Base-by-base conservation (phyloP, 2,888 invertebrate genomes). In the Leptinotarsa haldemani region DNA sequence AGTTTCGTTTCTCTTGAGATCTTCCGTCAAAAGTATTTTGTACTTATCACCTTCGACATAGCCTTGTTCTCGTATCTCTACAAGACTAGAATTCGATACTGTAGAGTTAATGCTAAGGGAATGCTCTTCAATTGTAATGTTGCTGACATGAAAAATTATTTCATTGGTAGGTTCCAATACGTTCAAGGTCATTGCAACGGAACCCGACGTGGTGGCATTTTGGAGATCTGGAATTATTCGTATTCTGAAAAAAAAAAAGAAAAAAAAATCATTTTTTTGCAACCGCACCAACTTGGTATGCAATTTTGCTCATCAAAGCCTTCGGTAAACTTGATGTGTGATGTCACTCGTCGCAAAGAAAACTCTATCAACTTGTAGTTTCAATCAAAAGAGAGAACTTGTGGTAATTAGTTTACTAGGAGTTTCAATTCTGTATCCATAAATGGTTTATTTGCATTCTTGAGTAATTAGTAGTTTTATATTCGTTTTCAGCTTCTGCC, bases 121-220 rank as follows among this genome's bases (percentile, higher is more conserved):
- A 83, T 82, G 81, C 77, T 86, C 79, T 61, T 86, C 82, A 53
- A 90, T 85, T 15, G 81, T 82, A n/a, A 90, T 84, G 66, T 89
- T 87, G 70, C 86, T 86, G 1, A 87, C 83, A 78, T 90, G 87
- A 61, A 90, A 83, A 5, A 86, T 83, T 18, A 90, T 87, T 65
- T 86, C 85, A 72, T 86, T 85, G 2, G 89, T 89, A 2, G 86
- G 81, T 74, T 86, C 83, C 48, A 82, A 76, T 65, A 87, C 85
- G 48, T 84, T 82, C 53, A 91, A 79, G 58, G 83, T 83, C 53
- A 90, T 89, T 48, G 83, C 82, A 7, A 89, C 87, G 50, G 85
- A 81, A 3, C 90, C 90, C 47, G 83, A 80, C 9, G 88, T 88
- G 2, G 88, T 88, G 73, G 88, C 88, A 79, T 89, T 89, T 40